Percentiles rank a stretch among this genome's conserved stretches.
Conservation (phyloP, 2,888 invertebrate species). For the Melikaiella ostensackeni region DNA sequence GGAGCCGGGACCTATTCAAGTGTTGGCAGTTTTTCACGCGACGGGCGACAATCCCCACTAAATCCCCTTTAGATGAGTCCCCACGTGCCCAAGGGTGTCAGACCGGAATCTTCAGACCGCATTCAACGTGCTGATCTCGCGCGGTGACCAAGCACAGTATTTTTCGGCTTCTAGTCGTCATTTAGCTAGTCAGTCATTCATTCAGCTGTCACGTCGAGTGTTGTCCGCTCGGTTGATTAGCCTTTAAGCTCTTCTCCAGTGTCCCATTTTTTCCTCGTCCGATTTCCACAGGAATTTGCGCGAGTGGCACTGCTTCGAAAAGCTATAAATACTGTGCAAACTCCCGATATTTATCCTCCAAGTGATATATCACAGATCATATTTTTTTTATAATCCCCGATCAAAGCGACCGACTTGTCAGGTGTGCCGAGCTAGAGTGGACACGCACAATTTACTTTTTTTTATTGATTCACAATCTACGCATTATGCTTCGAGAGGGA, state of each 20-base stretch:
- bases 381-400: slow-evolving; percentile 24
- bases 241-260: slow-evolving; percentile 17
- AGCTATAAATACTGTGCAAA: slow-evolving; percentile 34
- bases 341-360: slow-evolving; percentile 8
- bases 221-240: slow-evolving; percentile 20
- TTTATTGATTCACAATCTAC: background rate
- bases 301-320: slow-evolving; percentile 7
- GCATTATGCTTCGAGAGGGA: slow-evolving; percentile 1
- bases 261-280: background rate
- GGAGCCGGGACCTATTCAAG: slow-evolving; percentile 68
- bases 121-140: slow-evolving; percentile 68
- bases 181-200: slow-evolving; percentile 34
- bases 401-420: slow-evolving; percentile 28
- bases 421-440: background rate
- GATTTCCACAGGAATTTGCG: background rate
- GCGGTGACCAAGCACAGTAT: slow-evolving; percentile 58
- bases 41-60: slow-evolving; percentile 68
- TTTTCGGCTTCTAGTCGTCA: slow-evolving; percentile 30
- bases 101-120: slow-evolving; percentile 60
- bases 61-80: slow-evolving; percentile 66
- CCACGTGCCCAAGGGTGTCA: slow-evolving; percentile 67
- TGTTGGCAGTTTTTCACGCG: slow-evolving; percentile 71
- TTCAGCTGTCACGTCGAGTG: background rate
- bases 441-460: background rate
- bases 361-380: background rate